Percentiles rank a stretch among this genome's conserved stretches.
These are phyloP conservation scores for Epizoanthus fatuus DNA, from an alignment of 92 coral and sea anemone species.

Conservation along the genomic window DNA sequence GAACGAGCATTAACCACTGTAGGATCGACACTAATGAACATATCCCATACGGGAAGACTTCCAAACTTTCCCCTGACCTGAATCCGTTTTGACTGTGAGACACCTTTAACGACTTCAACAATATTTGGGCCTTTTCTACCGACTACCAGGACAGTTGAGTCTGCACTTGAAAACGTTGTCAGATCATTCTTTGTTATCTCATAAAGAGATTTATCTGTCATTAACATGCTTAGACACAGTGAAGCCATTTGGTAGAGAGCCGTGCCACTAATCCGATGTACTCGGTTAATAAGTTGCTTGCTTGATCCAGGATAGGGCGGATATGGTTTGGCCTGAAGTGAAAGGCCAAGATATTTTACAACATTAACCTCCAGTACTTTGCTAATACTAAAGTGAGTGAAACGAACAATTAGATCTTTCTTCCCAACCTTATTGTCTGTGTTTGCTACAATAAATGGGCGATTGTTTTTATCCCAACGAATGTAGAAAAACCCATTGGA, in stretches of 20 bases:
- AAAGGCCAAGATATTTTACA: slow-evolving; percentile 42
- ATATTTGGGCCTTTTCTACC: slow-evolving; percentile 61
- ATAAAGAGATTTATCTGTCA: slow-evolving; percentile 46
- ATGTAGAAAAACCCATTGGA: slow-evolving; percentile 55
- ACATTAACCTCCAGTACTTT: slow-evolving; percentile 39
- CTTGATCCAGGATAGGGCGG: slow-evolving; percentile 62
- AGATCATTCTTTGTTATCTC: slow-evolving; percentile 51
- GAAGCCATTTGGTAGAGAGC: slow-evolving; percentile 58
- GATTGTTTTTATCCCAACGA: slow-evolving; percentile 46
- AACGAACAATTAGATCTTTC: slow-evolving; percentile 50
- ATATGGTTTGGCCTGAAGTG: slow-evolving; percentile 53
- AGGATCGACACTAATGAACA: not conserved
- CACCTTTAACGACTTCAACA: slow-evolving; percentile 45
- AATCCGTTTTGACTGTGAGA: not conserved
- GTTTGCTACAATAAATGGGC: slow-evolving; percentile 50
- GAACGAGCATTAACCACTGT: slow-evolving; percentile 42
- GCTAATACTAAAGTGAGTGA: slow-evolving; percentile 51
- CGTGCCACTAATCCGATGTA: slow-evolving; percentile 47
- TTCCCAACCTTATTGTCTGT: slow-evolving; percentile 38
- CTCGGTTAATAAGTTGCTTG: slow-evolving; percentile 1
- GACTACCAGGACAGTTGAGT: slow-evolving; percentile 38
- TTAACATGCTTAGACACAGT: slow-evolving; percentile 53
- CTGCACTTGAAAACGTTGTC: slow-evolving; percentile 51
- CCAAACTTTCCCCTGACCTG: slow-evolving; percentile 47
- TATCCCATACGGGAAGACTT: slow-evolving; percentile 8